Evolutionary conservation across 2,797 vertebrate species (phyloP), one percentile per base, ranked within the genome.

Genomic region (Cuniculus paca): DNA sequence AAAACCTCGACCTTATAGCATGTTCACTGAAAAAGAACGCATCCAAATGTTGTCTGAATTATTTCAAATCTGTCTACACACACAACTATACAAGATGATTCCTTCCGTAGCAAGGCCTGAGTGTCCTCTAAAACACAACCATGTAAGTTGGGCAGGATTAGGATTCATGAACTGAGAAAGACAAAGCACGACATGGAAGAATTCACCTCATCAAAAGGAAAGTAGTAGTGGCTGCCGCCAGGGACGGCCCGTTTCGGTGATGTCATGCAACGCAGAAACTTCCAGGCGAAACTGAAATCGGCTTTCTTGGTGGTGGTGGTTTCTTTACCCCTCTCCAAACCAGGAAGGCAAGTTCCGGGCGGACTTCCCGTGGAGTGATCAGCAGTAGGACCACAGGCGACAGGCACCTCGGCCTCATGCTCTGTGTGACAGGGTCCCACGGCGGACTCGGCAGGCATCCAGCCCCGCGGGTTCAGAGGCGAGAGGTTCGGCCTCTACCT

Each of bases 401-500:
- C 24, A 48, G 74, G 26, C 6, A 16, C 34, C 36, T 17, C 16
- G 13, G 50, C 45, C 10, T 39, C 12, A 14, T 0, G 1, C 1
- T 4, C 70, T 5, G 61, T 3, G 1, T 2, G 50, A 54, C 6
- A 2, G 12, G 5, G 28, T 1, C 5, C 24, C 28, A 34, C 39
- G 1, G 48, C 24, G 2, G 42, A 8, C 24, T 28, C 2, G 5
- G 39, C 5, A 1, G 24, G 13, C 39, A 45, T 24, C 14, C 39
- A 28, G 13, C 16, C 26, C 0, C 2, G 72, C 82, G 45, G 78
- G 42, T 24, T 1, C 2, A 60, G 58, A 24, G 45, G 39, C 2
- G 22, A 94, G 74, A 19, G 54, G 70, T 39, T 89, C 56, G 45
- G 88, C 91, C 85, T 92, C 77, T 48, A 61, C 85, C 90, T 83